These are phyloP conservation scores for Myzus persicae DNA, from an alignment of 1,140 invertebrate genomes.

Conservation along the genomic window DNA sequence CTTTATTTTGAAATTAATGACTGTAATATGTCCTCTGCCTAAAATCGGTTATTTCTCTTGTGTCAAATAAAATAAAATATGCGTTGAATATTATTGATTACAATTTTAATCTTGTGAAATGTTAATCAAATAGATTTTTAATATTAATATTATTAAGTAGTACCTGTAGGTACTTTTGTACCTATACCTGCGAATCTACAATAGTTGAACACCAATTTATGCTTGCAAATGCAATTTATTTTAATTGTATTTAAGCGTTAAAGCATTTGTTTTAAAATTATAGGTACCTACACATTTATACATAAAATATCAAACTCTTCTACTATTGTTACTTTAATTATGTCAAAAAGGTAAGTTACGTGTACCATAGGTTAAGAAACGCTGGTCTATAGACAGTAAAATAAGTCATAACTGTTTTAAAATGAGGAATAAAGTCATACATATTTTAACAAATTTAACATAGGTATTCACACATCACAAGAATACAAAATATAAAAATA, in stretches of 20 bases:
- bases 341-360: not conserved
- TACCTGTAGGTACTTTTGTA: not conserved
- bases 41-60: not conserved
- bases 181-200: not conserved
- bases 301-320: not conserved
- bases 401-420: not conserved
- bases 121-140: not conserved
- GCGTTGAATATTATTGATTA: not conserved
- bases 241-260: not conserved
- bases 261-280: not conserved
- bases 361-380: no score
- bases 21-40: not conserved
- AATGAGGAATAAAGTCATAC: not conserved
- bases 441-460: not conserved
- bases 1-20: slow-evolving; percentile 15
- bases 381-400: no score
- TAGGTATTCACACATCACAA: not conserved
- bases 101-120: not conserved
- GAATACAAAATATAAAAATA: not conserved
- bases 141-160: not conserved
- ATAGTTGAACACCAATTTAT: not conserved
- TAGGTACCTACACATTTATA: not conserved
- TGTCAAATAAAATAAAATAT: not conserved
- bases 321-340: not conserved
- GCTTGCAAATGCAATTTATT: not conserved